Evolutionary conservation across 2,888 invertebrate species (phyloP), one percentile per base, ranked within the genome.

Genomic region (Diaphora mendica): DNA sequence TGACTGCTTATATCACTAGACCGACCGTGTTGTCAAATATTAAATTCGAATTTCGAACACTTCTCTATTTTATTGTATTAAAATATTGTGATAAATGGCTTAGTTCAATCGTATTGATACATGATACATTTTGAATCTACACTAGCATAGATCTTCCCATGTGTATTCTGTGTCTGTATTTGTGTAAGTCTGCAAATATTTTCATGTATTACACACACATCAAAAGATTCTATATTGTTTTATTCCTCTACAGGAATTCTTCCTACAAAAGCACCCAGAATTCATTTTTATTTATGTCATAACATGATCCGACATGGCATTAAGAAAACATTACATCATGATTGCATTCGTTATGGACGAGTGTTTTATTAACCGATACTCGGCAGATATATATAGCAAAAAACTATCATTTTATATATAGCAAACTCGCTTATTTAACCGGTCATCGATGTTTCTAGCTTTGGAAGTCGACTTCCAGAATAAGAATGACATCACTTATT

Each of bases 241-340:
- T 66, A 3, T 42, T 39, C 4, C 15, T n/a, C n/a, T 59, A 59
- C 39, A 39, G 20, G 26, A 26, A 59, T 42, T 26, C 17, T 42
- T 26, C 17, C 62, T 30, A 62, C 17, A 30, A 30, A 62, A 62
- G 59, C n/a, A 42, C 3, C 26, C 26, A 59, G 39, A 69, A 26
- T 42, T 59, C 11, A 42, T 51, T 59, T 39, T 39, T 59, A 59
- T 69, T 69, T 59, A 30, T 67, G 42, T 51, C 42, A 59, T 69
- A 26, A 55, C 69, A 68, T 44, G 39, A 65, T 33, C n/a, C n/a
- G 15, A 13, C 68, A 62, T 39, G 33, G 13, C 48, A 67, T 71
- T 51, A 33, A 67, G 44, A 72, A 74, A 30, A 62, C 39, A 68
- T 82, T 82, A 77, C 81, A 78, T 80, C 80, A 82, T 78, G 59